Evolutionary conservation across 2,797 vertebrate genomes (phyloP), one percentile per base, ranked within the genome.

Genomic region (Dryobates pubescens): DNA sequence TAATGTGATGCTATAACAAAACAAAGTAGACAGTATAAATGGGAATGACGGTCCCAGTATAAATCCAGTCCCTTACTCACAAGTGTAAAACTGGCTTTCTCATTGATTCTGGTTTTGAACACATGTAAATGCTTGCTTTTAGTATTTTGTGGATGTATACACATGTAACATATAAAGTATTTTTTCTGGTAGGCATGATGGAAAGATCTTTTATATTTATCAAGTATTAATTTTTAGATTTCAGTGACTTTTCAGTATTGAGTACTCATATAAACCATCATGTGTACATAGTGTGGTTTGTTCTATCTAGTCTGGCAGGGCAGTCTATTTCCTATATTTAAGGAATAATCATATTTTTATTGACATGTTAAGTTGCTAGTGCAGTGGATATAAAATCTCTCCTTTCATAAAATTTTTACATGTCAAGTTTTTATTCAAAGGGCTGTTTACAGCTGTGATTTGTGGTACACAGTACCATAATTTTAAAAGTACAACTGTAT

Each of bases 1-100:
- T 95, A 95, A 93, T 81, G 59, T 43, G 84, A 87, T 90, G 82
- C 72, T 89, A 68, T 94, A 92, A 85, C 90, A 96, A 90, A 94
- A 85, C 86, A 90, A 92, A 92, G 59, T 62, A 93, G 93, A 87
- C 86, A 87, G 56, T 82, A 56, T 43, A 89, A 89, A 85, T 85
- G 69, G 69, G 62, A 87, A 80, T 93, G 89, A 82, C 90, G 95
- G 73, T 47, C 18, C 5, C n/a, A 43, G 56, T 65, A 85, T 80
- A 90, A 94, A 89, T 72, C 7, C 13, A 75, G 10, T 65, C 54
- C 59, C 47, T 62, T 56, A 56, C 54, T 80, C 85, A 49, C 0
- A 1, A 83, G 47, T 5, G 1, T 77, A 82, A 94, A 91, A 58
- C 63, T 70, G 81, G 47, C 67, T 92, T 93, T 69, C 62, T 47